Conservation (phyloP, 1,140 invertebrate species). For the Drosophila willistoni region DNA sequence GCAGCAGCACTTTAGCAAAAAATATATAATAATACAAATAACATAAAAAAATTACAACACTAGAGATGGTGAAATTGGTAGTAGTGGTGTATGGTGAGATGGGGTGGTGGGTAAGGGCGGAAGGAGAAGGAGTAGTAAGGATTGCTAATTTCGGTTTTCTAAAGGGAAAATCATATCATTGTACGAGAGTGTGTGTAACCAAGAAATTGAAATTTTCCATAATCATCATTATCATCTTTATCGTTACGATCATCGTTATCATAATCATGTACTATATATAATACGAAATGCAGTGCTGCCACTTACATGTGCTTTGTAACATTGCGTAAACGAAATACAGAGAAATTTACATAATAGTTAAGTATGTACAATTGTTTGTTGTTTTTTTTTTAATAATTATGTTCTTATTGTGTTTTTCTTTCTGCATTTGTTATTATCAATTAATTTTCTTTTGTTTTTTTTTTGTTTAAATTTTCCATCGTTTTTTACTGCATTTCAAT, state of each 20-base stretch:
- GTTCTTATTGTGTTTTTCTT: conserved; percentile 7
- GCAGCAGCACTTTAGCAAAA: conserved; percentile 70
- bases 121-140: background rate
- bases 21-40: conserved; percentile 68
- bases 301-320: conserved; percentile 60
- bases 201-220: conserved; percentile 33
- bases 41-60: conserved; percentile 75
- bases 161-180: conserved; percentile 16
- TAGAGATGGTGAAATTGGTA: conserved; percentile 17
- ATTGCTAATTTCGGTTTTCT: background rate
- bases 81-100: background rate
- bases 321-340: conserved; percentile 69
- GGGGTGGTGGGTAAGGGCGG: background rate
- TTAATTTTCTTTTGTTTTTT: conserved; percentile 23
- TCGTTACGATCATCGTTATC: conserved; percentile 20
- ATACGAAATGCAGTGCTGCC: conserved; percentile 67
- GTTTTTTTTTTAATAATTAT: conserved; percentile 22
- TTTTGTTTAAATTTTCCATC: conserved; percentile 4
- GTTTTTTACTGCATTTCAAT: conserved; percentile 30
- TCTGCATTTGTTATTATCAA: conserved; percentile 12
- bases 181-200: conserved; percentile 36
- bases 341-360: conserved; percentile 78
- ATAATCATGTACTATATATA: conserved; percentile 30
- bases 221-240: conserved; percentile 6
- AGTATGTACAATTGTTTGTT: conserved; percentile 65